Conservation (phyloP, 2,888 invertebrate species). For the Acrobasis consociella region DNA sequence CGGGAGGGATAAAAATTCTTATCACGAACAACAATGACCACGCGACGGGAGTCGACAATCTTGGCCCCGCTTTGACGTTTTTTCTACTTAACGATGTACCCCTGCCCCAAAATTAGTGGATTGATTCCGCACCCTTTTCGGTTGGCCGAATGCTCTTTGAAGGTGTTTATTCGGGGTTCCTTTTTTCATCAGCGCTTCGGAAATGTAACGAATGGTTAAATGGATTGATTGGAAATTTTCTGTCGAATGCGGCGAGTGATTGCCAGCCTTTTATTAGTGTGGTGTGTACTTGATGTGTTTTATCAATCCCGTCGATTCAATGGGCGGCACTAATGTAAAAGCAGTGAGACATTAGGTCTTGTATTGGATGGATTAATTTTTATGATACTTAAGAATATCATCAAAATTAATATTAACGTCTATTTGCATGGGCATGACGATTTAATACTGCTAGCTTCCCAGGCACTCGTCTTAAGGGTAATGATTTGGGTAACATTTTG, state of each 20-base stretch:
- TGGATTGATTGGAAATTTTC: conserved; percentile 18
- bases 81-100: conserved; percentile 24
- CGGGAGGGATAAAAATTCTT: conserved; percentile 53
- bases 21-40: conserved; percentile 45
- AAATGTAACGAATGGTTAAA: conserved; percentile 16
- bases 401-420: too few species aligned
- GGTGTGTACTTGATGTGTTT: background rate
- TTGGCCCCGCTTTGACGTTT: conserved; percentile 25
- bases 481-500: too few species aligned
- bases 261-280: conserved; percentile 9
- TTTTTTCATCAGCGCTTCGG: conserved; percentile 14
- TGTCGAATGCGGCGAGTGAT: conserved; percentile 4
- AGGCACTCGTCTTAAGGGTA: too few species aligned
- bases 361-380: too few species aligned
- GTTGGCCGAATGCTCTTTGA: conserved; percentile 37
- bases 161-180: conserved; percentile 27
- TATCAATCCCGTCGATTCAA: background rate
- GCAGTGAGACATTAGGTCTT: too few species aligned
- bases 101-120: conserved; percentile 38
- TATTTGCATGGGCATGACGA: too few species aligned
- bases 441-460: too few species aligned
- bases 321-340: too few species aligned
- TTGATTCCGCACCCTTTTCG: conserved; percentile 38
- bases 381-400: too few species aligned
- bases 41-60: conserved; percentile 33